Evolutionary conservation across 2,797 vertebrate genomes (phyloP).

Genomic region (Phyllotis vaccarum): DNA sequence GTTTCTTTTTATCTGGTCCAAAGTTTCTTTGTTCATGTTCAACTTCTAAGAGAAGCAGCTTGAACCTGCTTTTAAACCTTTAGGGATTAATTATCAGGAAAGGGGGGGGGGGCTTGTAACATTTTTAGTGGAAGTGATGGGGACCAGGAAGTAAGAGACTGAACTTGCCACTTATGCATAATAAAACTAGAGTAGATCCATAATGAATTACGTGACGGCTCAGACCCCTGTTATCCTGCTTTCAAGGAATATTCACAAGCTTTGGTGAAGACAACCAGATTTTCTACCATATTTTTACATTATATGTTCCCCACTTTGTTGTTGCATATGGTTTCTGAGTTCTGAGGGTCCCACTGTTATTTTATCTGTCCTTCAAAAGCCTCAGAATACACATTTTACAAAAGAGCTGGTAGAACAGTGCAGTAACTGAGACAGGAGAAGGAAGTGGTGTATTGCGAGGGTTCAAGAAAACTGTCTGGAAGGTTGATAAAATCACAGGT

Average conservation of each 20-base stretch:
- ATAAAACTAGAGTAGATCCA: background rate
- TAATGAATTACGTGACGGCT: background rate
- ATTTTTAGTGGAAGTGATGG: background rate
- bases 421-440: background rate
- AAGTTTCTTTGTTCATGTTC: slow-evolving; percentile 38
- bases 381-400: background rate
- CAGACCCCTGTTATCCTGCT: background rate
- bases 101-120: background rate
- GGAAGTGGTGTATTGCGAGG: background rate
- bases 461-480: background rate
- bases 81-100: background rate
- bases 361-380: background rate
- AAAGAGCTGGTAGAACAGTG: background rate
- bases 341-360: background rate
- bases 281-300: background rate
- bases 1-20: slow-evolving; percentile 13
- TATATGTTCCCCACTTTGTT: background rate
- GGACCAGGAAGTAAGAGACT: background rate
- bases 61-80: slow-evolving; percentile 27
- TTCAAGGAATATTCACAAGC: background rate
- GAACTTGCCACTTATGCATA: background rate
- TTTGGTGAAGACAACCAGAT: background rate
- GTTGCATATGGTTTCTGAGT: background rate
- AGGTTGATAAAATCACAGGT: background rate
- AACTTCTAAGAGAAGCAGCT: slow-evolving; percentile 42